Conservation (phyloP, 92 coral and sea anemone genomes). For the Heliopora coerulea region DNA sequence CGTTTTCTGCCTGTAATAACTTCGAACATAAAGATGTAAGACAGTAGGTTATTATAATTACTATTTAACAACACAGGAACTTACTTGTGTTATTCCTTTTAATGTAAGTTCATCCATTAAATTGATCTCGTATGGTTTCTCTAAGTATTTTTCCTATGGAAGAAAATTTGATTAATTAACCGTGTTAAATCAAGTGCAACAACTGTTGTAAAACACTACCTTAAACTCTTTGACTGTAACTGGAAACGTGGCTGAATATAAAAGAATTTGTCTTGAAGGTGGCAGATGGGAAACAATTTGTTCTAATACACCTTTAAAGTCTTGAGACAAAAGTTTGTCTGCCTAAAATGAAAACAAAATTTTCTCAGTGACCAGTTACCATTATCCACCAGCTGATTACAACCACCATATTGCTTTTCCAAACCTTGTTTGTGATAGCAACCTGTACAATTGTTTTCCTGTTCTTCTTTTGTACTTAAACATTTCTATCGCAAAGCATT, state of each 20-base stretch:
- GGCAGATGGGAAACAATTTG: constrained; percentile 76
- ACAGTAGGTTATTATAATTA: too few relatives aligned
- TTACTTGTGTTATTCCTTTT: constrained; percentile 96
- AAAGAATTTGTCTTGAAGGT: constrained; percentile 78
- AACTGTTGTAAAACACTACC: constrained; percentile 37
- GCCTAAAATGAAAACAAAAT: constrained; percentile 55
- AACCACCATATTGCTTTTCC: too few relatives aligned
- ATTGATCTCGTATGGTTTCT: constrained; percentile 93
- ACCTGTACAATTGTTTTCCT: too few relatives aligned
- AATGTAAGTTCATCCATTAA: constrained; percentile 97
- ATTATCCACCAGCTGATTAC: too few relatives aligned
- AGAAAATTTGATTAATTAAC: too few relatives aligned
- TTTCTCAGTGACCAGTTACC: too few relatives aligned
- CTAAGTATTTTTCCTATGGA: constrained; percentile 76
- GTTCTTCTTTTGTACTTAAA: too few relatives aligned
- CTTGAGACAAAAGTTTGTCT: constrained; percentile 94
- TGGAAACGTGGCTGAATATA: constrained; percentile 97
- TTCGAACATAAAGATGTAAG: too few relatives aligned
- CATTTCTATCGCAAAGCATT: too few relatives aligned
- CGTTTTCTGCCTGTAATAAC: too few relatives aligned
- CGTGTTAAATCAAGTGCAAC: neutral
- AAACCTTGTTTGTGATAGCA: too few relatives aligned
- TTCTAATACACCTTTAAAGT: constrained; percentile 84
- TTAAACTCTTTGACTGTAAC: constrained; percentile 88
- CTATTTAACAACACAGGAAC: neutral